Base-by-base conservation (phyloP, 2,888 invertebrate species). In the Onchidella celtica region DNA sequence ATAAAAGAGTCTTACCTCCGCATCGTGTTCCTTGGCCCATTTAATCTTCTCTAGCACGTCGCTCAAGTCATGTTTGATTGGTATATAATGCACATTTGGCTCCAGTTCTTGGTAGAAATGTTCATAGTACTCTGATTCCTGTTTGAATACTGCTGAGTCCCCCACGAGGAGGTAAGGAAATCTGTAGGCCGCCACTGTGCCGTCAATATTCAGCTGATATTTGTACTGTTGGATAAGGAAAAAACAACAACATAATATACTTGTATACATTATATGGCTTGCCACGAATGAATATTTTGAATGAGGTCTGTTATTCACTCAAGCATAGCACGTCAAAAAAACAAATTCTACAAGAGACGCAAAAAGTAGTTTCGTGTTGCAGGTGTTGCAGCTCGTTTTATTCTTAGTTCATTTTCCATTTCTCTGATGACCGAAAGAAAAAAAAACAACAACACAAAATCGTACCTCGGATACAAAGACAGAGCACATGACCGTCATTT, bases 131-230 rank as follows among this genome's bases (percentile, higher is more conserved):
- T 95, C 95, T 0, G 99, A 99, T 36, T 97, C 95, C 93, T 98
- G 98, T 94, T 99, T 99, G 21, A 99, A 94, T 21, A 98, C 96
- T 83, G 97, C 93, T 0, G 97, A 96, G 89, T 97, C 97, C 0
- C 98, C 98, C 66, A 95, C 97, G 84, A 99, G 93, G 29, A 99
- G 94, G 93, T 98, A 98, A 0, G 99, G 98, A 86, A 98, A 95
- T 84, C 99, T 95, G 93, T 99, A 99, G 0, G 99, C 97, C 29
- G 99, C 98, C 24, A 99, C 99, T 59, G 98, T 97, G 24, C 99
- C 99, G 94, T 99, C 99, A 79, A 99, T 95, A 90, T 96, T 97
- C 40, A 99, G 93, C 94, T 98, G 97, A 93, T 98, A 99, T 94
- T 98, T 98, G 92, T 97, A 97, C 98, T 99, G 94, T 55, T 0